Base-by-base conservation (phyloP, 1,140 invertebrate genomes). In the Sipha flava region DNA sequence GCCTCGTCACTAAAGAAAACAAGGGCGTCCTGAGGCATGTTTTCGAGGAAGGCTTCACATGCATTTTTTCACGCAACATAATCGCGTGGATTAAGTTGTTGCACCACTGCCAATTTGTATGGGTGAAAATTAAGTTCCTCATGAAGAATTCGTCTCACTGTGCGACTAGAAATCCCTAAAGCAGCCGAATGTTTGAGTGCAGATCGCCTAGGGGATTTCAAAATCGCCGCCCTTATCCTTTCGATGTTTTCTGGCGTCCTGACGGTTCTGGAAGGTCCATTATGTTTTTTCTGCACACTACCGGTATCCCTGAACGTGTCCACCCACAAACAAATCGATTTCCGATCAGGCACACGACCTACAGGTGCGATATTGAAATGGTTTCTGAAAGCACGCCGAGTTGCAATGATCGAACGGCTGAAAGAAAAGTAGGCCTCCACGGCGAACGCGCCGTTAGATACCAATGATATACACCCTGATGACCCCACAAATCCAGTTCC, bases 361-460 rank as follows among this genome's bases (percentile, higher is more conserved):
- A 18, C 47, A 75, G 31, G 54, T 72, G 49, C 72, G 43, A 81
- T 70, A 77, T 75, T 77, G 72, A 77, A 81, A 77, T 80, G 66
- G 43, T 70, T 70, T 43, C 66, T 70, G 37, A 40, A 70, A 43
- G 2, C 66, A 70, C 66, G 37, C 66, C 43, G 66, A 43, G 66
- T 70, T 40, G 66, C 37, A n/a, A 70, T 70, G 66, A 70, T n/a
- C 37, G 18, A 70, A 70, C 43, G 37, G 66, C 66, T 43, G 18
- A 43, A 70, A 43, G 34, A 43, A 70, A 70, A 70, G 66, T 70
- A 70, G 66, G 66, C 66, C 66, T 43, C 66, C 12, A 43, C 66
- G 66, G 66, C 37, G 43, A 45, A 45, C 43, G 10, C 10, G 43
- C 10, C 43, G n/a, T n/a, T n/a, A n/a, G n/a, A n/a, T 37, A 37